Evolutionary conservation across 2,113 vertebrate species (phyloP).

Genomic region (Ramphastos sulfuratus): DNA sequence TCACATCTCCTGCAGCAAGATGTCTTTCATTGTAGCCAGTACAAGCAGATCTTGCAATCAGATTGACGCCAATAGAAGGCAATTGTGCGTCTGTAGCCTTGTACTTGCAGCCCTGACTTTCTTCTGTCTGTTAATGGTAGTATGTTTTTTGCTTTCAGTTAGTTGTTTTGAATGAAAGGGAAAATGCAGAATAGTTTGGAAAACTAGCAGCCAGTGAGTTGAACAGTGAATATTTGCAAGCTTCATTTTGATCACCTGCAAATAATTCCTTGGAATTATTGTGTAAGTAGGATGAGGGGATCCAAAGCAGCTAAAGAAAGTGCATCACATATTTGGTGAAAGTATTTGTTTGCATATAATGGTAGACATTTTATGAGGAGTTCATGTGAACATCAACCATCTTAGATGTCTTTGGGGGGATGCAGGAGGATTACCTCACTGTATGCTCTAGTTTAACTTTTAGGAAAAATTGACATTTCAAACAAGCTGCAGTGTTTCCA

Average conservation of each 20-base stretch:
- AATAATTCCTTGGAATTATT: background rate
- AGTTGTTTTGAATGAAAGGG: background rate
- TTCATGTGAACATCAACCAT: background rate
- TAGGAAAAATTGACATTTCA: background rate
- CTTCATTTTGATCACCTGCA: background rate
- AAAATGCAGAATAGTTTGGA: background rate
- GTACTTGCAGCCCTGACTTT: background rate
- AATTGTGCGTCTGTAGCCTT: background rate
- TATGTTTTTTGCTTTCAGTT: background rate
- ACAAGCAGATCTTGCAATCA: background rate
- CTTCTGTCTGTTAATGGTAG: rapidly evolving
- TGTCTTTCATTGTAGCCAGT: background rate
- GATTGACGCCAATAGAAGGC: background rate
- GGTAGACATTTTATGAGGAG: background rate
- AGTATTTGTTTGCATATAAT: background rate
- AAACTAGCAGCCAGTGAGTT: background rate
- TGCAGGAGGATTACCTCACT: background rate
- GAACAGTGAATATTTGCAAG: background rate
- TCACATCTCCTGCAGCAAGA: background rate
- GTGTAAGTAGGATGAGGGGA: rapidly evolving
- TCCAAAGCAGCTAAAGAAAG: background rate
- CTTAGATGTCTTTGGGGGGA: background rate
- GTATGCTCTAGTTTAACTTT: background rate
- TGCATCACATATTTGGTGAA: background rate
- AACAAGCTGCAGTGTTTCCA: background rate